Evolutionary conservation across 2,113 vertebrate genomes (phyloP), one percentile per base, ranked within the genome.

Genomic region (Engraulis encrasicolus): DNA sequence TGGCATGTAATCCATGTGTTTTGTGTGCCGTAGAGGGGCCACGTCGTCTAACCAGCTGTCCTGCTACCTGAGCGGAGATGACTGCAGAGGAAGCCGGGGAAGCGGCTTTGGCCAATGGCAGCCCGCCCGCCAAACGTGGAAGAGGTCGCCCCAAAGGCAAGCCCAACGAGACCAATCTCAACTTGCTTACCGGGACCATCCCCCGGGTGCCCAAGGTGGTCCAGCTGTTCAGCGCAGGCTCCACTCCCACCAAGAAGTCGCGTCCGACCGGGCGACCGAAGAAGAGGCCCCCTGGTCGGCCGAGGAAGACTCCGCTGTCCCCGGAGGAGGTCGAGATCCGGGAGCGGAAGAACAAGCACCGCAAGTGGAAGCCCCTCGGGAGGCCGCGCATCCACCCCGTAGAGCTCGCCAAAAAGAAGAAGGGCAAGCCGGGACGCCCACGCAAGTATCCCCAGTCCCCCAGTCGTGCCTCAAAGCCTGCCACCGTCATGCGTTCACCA

Each of bases 91-190:
- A 50, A 6, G 23, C 15, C 38, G 79, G 50, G 0, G 78, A 78
- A 40, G 84, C 79, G 36, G 12, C 66, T 37, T 23, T 87, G 79
- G 81, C 85, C 78, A 86, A 86, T 49, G 87, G 85, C n/a, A 86
- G 54, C 27, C 37, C 78, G 38, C 78, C 86, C 40, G 40, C 82
- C 23, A 91, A 91, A 80, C 86, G 90, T 66, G 90, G 90, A 12
- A 78, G 88, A 34, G 90, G 90, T 12, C 78, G 90, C 38, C 90
- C 90, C 12, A 77, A 82, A 40, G 88, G 90, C 7, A 87, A 88
- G 0, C 36, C 78, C 36, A 88, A 88, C 20, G 86, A 86, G 82
- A 88, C 78, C 37, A 61, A 85, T 0, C 74, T 85, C 7, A 45
- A 61, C 0, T 74, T 85, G 19, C 84, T 77, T 31, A 23, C 12